phyloP scores from a whole-genome alignment of 2,797 vertebrate species.

The Graptemys geographica region DNA sequence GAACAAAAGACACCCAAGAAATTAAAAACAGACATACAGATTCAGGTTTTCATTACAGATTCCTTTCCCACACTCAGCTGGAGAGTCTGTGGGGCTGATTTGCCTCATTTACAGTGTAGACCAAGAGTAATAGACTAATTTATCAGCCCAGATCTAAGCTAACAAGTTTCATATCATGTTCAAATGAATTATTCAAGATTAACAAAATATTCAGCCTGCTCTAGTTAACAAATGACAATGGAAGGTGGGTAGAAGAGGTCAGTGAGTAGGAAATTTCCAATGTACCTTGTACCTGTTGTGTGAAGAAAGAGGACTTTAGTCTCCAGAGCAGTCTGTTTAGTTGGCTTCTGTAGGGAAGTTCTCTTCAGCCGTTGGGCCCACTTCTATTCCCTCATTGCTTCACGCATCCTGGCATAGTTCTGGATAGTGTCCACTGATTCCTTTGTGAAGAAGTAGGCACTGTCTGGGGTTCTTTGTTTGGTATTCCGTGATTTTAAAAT shows the following conservation, averaged over 20 bases:
- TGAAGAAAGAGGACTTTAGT: not conserved
- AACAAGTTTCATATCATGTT: no score
- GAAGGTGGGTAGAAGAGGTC: not conserved
- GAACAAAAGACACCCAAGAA: not conserved
- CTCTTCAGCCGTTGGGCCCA: not conserved
- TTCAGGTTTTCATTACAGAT: not conserved
- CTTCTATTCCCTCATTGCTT: not conserved
- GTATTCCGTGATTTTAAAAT: not conserved
- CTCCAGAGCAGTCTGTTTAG: not conserved
- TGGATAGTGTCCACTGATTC: not conserved
- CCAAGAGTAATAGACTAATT: no score
- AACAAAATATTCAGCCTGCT: no score
- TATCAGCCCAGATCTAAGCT: no score
- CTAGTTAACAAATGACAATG: no score
- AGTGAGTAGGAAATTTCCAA: rapidly evolving
- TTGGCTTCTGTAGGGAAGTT: not conserved
- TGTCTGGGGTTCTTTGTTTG: not conserved
- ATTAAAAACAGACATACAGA: not conserved
- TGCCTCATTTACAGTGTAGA: no score
- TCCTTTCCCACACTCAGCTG: not conserved
- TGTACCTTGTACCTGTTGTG: not conserved
- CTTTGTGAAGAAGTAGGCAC: not conserved
- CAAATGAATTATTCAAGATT: no score
- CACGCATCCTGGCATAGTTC: not conserved
- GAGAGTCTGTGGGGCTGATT: not conserved